Conservation (phyloP, 2,113 vertebrate species). For the Paramormyrops kingsleyae region DNA sequence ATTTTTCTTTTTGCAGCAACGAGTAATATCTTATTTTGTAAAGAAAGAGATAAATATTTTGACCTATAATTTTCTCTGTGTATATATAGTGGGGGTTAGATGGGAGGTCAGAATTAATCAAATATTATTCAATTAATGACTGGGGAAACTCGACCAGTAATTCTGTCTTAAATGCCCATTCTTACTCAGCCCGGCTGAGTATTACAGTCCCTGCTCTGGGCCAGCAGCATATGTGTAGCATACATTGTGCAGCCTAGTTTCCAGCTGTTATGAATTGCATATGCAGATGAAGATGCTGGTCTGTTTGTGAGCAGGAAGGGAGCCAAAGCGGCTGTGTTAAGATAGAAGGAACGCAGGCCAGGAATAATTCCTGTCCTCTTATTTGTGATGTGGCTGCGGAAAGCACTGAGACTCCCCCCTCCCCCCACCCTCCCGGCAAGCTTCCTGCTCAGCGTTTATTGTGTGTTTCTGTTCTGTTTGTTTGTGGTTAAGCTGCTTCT, state of each 20-base stretch:
- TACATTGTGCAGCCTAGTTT: neutral
- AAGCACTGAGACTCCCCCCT: neutral
- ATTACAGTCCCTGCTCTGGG: neutral
- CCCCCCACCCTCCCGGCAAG: too few species aligned
- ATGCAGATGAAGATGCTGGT: neutral
- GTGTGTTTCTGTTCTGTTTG: neutral
- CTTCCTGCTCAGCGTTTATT: neutral
- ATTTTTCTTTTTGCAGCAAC: neutral
- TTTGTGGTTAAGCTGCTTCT: neutral
- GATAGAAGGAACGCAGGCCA: neutral
- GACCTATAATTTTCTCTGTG: neutral
- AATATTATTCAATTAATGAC: neutral
- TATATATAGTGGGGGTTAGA: neutral
- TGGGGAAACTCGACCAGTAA: neutral
- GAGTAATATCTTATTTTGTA: neutral
- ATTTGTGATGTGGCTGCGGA: neutral
- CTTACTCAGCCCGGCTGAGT: neutral
- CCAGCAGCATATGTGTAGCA: neutral
- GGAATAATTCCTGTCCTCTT: neutral
- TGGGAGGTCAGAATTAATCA: neutral
- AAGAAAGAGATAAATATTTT: neutral
- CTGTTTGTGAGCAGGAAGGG: neutral
- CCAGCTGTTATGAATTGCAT: neutral
- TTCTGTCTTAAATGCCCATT: too few species aligned
- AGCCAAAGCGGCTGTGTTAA: neutral